These are phyloP conservation scores for Mycetomoellerius zeteki DNA, from an alignment of 1,140 invertebrate genomes.

Conservation along the genomic window DNA sequence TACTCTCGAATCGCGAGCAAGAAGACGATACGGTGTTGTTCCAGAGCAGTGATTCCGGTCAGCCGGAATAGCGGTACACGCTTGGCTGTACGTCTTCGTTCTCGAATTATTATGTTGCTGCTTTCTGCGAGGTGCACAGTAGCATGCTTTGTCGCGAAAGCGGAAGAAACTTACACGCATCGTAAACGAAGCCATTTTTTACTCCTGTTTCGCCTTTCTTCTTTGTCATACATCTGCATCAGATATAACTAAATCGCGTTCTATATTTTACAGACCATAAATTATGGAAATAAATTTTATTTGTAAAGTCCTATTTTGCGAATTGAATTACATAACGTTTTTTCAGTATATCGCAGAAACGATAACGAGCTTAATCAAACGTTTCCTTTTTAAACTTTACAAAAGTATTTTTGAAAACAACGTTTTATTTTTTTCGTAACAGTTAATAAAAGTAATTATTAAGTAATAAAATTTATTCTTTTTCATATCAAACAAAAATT, in stretches of 20 bases:
- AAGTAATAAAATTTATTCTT: not conserved
- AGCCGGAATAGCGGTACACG: constrained; percentile 85
- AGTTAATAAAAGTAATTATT: not conserved
- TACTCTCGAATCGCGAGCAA: constrained; percentile 47
- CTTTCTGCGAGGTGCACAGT: constrained; percentile 73
- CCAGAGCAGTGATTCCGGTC: constrained; percentile 86
- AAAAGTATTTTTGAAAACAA: not conserved
- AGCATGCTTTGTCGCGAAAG: constrained; percentile 78
- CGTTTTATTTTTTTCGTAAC: not conserved
- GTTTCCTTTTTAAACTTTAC: not conserved
- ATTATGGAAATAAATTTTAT: not conserved
- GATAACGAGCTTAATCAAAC: not conserved
- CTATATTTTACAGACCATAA: not conserved
- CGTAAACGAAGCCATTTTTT: constrained; percentile 60
- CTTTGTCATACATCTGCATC: constrained; percentile 47
- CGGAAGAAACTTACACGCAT: constrained; percentile 75
- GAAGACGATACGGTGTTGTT: constrained; percentile 79
- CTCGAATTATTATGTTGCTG: constrained; percentile 78
- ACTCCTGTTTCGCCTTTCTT: constrained; percentile 41
- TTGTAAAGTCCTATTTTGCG: not conserved
- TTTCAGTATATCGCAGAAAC: not conserved
- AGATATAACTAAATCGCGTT: not conserved
- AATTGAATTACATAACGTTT: not conserved
- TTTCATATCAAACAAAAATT: not conserved
- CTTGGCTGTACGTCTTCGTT: constrained; percentile 78